These are phyloP conservation scores for Diachrysia chrysitis DNA, from an alignment of 2,888 invertebrate genomes.

Conservation along the genomic window DNA sequence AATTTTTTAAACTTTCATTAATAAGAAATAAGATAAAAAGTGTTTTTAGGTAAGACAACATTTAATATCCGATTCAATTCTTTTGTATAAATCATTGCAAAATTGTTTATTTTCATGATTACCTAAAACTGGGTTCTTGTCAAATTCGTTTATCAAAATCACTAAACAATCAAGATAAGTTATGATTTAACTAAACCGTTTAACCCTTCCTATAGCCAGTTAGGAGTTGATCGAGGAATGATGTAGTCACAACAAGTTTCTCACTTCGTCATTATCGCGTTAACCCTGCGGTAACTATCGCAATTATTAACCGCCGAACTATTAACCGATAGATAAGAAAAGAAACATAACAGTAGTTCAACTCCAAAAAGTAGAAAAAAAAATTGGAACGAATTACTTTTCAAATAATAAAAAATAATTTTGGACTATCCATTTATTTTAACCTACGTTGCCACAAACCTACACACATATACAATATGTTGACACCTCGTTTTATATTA, in stretches of 20 bases:
- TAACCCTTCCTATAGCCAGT: neutral
- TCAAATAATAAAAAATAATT: neutral
- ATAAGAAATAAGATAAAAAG: too few relatives aligned
- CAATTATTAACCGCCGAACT: constrained; percentile 57
- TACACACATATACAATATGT: too few relatives aligned
- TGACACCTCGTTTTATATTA: too few relatives aligned
- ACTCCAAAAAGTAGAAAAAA: neutral
- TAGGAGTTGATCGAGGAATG: constrained; percentile 11
- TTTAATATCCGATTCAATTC: too few relatives aligned
- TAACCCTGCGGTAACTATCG: constrained; percentile 37
- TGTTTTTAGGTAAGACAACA: too few relatives aligned
- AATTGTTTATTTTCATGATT: neutral
- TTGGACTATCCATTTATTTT: too few relatives aligned
- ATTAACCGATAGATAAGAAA: constrained; percentile 49
- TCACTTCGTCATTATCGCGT: constrained; percentile 33
- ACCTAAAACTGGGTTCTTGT: neutral
- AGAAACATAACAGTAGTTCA: neutral
- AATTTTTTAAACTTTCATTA: too few relatives aligned
- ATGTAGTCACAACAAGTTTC: constrained; percentile 37
- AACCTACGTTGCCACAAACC: too few relatives aligned
- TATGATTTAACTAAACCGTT: neutral
- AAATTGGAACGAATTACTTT: neutral
- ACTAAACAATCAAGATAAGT: neutral
- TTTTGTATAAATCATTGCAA: too few relatives aligned
- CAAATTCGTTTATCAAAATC: neutral